These are phyloP conservation scores for Oenanthe melanoleuca DNA, from an alignment of 2,113 vertebrate species.

Conservation along the genomic window DNA sequence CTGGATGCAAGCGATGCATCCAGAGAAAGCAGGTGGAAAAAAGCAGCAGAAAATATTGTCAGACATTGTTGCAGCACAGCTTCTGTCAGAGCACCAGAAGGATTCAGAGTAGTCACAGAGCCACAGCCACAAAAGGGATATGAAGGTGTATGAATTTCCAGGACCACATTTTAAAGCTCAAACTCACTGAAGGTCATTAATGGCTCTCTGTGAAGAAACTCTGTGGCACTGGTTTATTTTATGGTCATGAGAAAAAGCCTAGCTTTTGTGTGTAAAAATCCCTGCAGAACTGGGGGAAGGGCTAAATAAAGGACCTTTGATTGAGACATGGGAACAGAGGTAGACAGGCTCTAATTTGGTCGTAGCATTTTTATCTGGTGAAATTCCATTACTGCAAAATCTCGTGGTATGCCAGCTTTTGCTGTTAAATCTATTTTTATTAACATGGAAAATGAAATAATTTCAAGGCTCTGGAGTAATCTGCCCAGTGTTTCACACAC, in stretches of 20 bases:
- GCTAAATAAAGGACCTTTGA: slow-evolving; percentile 38
- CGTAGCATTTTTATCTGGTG: not conserved
- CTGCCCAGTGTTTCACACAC: not conserved
- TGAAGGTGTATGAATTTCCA: not conserved
- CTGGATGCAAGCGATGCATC: not conserved
- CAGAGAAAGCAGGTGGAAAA: not conserved
- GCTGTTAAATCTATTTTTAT: slow-evolving; percentile 32
- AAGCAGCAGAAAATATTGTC: not conserved
- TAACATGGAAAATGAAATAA: slow-evolving; percentile 19
- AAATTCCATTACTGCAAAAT: slow-evolving; percentile 17
- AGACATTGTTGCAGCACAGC: not conserved
- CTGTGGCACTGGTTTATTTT: not conserved
- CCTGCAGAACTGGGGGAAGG: not conserved
- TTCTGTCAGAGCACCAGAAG: not conserved
- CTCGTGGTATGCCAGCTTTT: not conserved
- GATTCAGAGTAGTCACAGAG: not conserved
- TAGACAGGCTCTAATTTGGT: slow-evolving; percentile 2
- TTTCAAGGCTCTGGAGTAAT: not conserved
- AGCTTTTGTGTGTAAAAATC: not conserved
- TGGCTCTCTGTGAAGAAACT: not conserved
- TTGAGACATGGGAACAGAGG: not conserved
- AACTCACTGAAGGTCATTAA: not conserved
- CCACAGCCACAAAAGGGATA: not conserved
- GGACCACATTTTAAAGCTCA: not conserved
- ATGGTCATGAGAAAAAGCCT: not conserved